Evolutionary conservation across 1,140 invertebrate genomes (phyloP).

Genomic region (Protaetia brevitarsis): DNA sequence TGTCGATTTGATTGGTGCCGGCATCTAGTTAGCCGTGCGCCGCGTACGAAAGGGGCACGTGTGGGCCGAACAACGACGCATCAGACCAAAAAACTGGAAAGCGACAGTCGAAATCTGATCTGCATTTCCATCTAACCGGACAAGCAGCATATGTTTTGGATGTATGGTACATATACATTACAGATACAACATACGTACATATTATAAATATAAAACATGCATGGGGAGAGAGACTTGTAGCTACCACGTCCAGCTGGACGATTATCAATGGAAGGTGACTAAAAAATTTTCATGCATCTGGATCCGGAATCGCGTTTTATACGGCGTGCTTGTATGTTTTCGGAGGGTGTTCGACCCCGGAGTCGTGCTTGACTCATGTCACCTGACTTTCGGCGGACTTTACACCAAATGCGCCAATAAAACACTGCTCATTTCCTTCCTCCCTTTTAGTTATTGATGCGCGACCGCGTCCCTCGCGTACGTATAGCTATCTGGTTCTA

Average conservation of each 20-base stretch:
- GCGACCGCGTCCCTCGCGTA: neutral
- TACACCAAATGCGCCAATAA: constrained; percentile 37
- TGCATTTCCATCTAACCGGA: neutral
- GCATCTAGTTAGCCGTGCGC: neutral
- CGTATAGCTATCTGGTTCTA: neutral
- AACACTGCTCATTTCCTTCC: constrained; percentile 37
- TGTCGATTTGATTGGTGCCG: neutral
- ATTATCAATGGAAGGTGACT: constrained; percentile 15
- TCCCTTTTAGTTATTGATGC: constrained; percentile 26
- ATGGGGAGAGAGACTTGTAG: no score
- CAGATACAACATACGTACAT: no score
- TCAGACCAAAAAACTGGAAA: neutral
- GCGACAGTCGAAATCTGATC: constrained; percentile 1
- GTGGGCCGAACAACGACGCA: neutral
- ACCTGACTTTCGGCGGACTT: constrained; percentile 35
- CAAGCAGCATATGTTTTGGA: neutral
- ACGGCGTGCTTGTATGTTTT: neutral
- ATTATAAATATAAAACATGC: no score
- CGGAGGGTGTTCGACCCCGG: constrained; percentile 23
- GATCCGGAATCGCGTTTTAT: constrained; percentile 24
- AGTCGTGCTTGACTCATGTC: constrained; percentile 23
- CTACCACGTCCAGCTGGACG: neutral
- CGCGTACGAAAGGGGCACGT: neutral
- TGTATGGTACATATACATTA: neutral
- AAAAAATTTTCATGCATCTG: constrained; percentile 22